Evolutionary conservation across 2,797 vertebrate genomes (phyloP).

Genomic region (Hafferia zeledoni): DNA sequence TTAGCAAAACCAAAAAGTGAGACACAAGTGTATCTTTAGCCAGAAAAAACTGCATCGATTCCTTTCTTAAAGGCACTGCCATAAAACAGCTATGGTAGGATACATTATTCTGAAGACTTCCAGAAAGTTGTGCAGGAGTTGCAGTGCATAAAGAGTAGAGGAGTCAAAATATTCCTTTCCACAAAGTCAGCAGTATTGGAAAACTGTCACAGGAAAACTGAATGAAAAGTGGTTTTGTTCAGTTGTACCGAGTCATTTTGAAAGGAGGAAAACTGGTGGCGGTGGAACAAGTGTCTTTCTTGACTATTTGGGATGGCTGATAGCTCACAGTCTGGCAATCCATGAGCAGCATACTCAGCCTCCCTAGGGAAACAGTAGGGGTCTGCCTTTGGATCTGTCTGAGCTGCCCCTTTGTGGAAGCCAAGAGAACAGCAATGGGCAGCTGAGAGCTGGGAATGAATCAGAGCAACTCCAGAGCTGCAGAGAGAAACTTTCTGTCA

Average conservation of each 20-base stretch:
- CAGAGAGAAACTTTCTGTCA: neutral
- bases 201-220: neutral
- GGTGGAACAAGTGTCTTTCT: neutral
- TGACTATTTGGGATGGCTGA: neutral
- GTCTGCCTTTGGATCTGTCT: neutral
- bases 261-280: neutral
- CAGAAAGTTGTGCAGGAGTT: neutral
- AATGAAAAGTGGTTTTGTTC: neutral
- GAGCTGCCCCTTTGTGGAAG: slow-evolving; percentile 36
- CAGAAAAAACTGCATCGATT: neutral
- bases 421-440: neutral
- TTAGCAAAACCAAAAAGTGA: neutral
- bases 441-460: neutral
- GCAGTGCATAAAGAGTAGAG: neutral
- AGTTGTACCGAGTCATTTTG: neutral
- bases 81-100: neutral
- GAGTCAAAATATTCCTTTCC: neutral
- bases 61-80: neutral
- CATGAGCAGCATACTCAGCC: neutral
- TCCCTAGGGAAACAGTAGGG: neutral
- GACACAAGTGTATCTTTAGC: neutral
- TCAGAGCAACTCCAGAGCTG: neutral
- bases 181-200: neutral
- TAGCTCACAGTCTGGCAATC: neutral
- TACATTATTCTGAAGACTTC: neutral